Evolutionary conservation across 2,888 invertebrate species (phyloP).

Genomic region (Melinaea menophilus): DNA sequence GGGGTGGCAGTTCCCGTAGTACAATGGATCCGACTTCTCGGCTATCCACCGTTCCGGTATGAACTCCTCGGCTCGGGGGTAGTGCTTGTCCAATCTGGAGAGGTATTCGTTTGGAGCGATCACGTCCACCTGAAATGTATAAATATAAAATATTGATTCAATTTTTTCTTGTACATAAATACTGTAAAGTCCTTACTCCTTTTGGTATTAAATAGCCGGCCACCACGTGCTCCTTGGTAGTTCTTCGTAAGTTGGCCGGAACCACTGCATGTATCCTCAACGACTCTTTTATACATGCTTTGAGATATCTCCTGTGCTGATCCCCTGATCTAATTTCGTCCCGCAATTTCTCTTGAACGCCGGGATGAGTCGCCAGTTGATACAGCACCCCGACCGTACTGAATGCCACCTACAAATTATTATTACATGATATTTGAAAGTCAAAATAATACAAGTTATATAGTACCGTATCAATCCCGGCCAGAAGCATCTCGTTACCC

Average conservation of each 20-base stretch:
- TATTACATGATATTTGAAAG: background rate
- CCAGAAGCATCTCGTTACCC: constrained; percentile 83
- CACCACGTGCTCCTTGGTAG: constrained; percentile 61
- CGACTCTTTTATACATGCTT: constrained; percentile 81
- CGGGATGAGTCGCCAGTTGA: constrained; percentile 72
- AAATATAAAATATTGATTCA: no score
- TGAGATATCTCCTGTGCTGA: constrained; percentile 66
- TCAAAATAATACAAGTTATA: constrained; percentile 28
- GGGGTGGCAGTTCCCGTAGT: constrained; percentile 73
- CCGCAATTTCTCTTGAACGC: constrained; percentile 71
- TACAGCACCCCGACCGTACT: constrained; percentile 67
- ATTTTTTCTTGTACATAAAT: no score
- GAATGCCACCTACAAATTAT: constrained; percentile 58
- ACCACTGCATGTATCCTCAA: constrained; percentile 65
- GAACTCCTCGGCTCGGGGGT: constrained; percentile 75
- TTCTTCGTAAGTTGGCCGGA: constrained; percentile 57
- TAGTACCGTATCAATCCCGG: constrained; percentile 84
- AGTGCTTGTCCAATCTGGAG: constrained; percentile 75
- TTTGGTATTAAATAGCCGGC: constrained; percentile 63
- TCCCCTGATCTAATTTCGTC: constrained; percentile 51
- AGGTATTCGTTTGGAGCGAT: constrained; percentile 85
- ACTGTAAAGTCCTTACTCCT: constrained; percentile 50
- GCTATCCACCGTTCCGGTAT: constrained; percentile 84
- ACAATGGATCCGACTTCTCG: constrained; percentile 63
- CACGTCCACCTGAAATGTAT: constrained; percentile 80